Percentiles rank a stretch among this genome's conserved stretches.
Evolutionary conservation across 2,888 invertebrate species (phyloP).

Genomic region (Acanthosoma haemorrhoidale): DNA sequence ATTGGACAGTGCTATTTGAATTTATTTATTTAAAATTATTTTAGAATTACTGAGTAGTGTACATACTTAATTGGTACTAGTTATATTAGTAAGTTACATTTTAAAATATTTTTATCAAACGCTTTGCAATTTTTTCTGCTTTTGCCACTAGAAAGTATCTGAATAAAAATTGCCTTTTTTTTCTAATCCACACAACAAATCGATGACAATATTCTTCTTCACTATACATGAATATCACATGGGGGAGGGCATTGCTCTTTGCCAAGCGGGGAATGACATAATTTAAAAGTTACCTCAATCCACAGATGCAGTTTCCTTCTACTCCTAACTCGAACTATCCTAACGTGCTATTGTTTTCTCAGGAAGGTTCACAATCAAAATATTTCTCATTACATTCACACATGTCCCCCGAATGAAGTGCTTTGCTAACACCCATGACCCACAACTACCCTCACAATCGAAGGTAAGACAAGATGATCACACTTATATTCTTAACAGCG

Average conservation of each 20-base stretch:
- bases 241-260: too few relatives aligned
- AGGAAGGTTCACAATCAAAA: background rate
- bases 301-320: too few relatives aligned
- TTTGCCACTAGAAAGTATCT: slow-evolving; percentile 13
- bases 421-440: background rate
- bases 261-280: too few relatives aligned
- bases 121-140: slow-evolving; percentile 14
- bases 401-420: background rate
- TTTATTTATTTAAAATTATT: background rate
- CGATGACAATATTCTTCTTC: too few relatives aligned
- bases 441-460: background rate
- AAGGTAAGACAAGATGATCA: slow-evolving; percentile 24
- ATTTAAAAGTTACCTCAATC: too few relatives aligned
- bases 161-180: too few relatives aligned
- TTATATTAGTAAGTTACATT: background rate
- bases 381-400: slow-evolving; percentile 5
- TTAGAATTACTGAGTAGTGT: background rate
- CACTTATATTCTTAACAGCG: slow-evolving; percentile 14
- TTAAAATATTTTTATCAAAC: background rate
- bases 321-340: too few relatives aligned
- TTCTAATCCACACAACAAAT: too few relatives aligned
- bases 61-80: slow-evolving; percentile 8
- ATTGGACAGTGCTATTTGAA: too few relatives aligned
- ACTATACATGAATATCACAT: too few relatives aligned
- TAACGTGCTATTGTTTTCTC: slow-evolving; percentile 3